Evolutionary conservation across 2,113 vertebrate species (phyloP), one percentile per base, ranked within the genome.

Genomic region (Ivindomyrus marchei): DNA sequence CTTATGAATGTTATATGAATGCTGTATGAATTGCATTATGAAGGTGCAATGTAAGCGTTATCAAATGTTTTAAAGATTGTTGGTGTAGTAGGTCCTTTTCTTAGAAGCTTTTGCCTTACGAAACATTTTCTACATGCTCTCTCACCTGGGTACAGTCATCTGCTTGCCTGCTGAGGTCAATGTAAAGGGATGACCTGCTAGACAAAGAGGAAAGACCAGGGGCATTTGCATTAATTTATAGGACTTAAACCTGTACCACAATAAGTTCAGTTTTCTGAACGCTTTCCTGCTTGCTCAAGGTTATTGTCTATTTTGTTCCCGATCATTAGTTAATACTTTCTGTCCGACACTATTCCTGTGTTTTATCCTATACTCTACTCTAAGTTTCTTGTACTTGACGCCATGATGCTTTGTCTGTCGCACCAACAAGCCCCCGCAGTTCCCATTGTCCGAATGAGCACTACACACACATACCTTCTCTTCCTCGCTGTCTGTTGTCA

Each of bases 401-500:
- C 49, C 85, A 53, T n/a, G 42, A 45, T 31, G 42, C 42, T 74
- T 70, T 88, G 88, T 88, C 62, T 74, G 36, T 66, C 2, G 11
- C 87, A 88, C 53, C 56, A 45, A 36, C 36, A 46, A 27, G 7
- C 87, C 52, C 31, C 87, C 36, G 8, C 27, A 36, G 15, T 50
- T 89, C 27, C 70, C 80, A 52, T 52, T 80, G 47, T 74, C 10
- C 36, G 49, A 66, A 90, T 52, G 50, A 74, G 31, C 49, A 24
- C 77, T 84, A 39, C 8, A 10, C 47, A 88, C 85, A 31, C 53
- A 46, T 45, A 42, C 42, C 66, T 45, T 77, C 47, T 46, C 21
- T 85, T 77, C 56, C 83, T 89, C 45, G 10, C 45, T 58, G 87
- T 62, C 56, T 46, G 92, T 94, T 88, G 91, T 89, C 91, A 91